Percentiles rank a stretch among this genome's conserved stretches.
phyloP scores from a whole-genome alignment of 1,140 invertebrate genomes.

The Rhizoglyphus robini region DNA sequence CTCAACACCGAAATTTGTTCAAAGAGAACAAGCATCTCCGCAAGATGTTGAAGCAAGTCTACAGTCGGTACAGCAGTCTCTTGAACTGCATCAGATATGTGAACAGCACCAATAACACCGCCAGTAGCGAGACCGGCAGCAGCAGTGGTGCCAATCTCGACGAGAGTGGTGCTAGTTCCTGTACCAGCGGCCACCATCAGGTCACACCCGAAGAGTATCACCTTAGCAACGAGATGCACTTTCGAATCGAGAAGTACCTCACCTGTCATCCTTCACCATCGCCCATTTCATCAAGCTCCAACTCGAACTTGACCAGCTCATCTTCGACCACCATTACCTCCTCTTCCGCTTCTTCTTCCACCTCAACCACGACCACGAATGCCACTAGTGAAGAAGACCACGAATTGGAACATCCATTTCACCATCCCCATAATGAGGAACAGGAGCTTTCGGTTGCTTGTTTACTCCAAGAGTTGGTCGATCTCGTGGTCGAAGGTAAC shows the following conservation, averaged over 20 bases:
- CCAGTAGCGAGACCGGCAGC: background rate
- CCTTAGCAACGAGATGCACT: background rate
- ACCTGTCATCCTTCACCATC: background rate
- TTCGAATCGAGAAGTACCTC: constrained; percentile 8
- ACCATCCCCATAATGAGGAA: too few species aligned
- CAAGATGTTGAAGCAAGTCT: background rate
- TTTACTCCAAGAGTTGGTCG: background rate
- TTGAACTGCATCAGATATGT: background rate
- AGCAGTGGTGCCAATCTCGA: background rate
- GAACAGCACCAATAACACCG: background rate
- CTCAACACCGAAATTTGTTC: background rate
- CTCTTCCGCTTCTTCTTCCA: background rate
- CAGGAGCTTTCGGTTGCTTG: too few species aligned
- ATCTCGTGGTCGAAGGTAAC: background rate
- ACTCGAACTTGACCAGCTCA: background rate
- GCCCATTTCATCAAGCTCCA: background rate
- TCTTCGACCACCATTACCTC: background rate
- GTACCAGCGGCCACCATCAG: background rate
- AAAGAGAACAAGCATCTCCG: constrained; percentile 9
- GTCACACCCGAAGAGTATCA: background rate
- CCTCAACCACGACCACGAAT: background rate
- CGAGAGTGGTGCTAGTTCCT: background rate
- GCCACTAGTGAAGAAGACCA: background rate
- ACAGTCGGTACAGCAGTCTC: constrained; percentile 11
- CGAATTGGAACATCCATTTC: background rate